phyloP scores from a whole-genome alignment of 2,113 vertebrate genomes.

The Fulica atra region DNA sequence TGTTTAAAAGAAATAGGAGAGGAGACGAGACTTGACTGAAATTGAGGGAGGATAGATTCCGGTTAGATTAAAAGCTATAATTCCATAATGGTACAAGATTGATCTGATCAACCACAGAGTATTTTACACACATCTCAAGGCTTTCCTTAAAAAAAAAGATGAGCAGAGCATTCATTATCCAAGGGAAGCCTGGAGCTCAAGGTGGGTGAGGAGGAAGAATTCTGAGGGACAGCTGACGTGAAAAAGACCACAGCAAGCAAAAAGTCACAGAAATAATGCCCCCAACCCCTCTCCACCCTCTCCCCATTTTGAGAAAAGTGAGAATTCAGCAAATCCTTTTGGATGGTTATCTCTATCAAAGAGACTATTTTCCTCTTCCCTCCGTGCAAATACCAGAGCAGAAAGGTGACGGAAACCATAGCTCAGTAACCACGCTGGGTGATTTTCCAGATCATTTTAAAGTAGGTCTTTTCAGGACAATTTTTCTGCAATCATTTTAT shows the following conservation, averaged over 20 bases:
- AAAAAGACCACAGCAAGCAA: not conserved
- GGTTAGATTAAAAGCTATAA: constrained; percentile 53
- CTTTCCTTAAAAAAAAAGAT: not conserved
- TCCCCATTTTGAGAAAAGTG: not conserved
- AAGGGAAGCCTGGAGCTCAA: constrained; percentile 10
- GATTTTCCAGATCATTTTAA: constrained; percentile 64
- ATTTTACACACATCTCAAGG: constrained; percentile 1
- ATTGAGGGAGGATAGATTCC: not conserved
- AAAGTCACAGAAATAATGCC: constrained; percentile 53
- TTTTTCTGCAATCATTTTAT: constrained; percentile 65
- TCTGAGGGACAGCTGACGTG: not conserved
- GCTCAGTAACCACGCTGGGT: not conserved
- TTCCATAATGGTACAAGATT: constrained; percentile 48
- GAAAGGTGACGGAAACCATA: constrained; percentile 1
- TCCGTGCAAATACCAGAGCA: constrained; percentile 22
- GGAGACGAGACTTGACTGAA: not conserved
- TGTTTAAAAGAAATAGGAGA: constrained; percentile 33
- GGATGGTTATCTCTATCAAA: constrained; percentile 10
- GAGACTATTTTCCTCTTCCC: constrained; percentile 32
- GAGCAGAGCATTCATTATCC: not conserved
- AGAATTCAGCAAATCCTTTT: constrained; percentile 29
- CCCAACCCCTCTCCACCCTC: not conserved
- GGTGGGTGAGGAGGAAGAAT: not conserved
- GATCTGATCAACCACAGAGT: constrained; percentile 17
- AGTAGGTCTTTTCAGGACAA: constrained; percentile 66